Conservation (phyloP, 2,888 invertebrate species). For the Petrolisthes manimaculis region DNA sequence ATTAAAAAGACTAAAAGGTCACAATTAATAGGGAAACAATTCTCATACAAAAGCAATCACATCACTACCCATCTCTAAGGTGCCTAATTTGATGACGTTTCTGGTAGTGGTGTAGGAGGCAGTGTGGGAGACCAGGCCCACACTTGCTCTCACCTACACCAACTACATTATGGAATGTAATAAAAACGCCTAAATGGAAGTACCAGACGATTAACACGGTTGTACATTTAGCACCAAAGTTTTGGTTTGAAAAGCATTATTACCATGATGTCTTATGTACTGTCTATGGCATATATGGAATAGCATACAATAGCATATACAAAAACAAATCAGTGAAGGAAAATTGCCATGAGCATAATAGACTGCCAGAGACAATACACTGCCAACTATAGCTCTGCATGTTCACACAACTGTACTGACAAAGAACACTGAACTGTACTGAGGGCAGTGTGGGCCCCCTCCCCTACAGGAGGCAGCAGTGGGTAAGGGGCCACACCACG, state of each 20-base stretch:
- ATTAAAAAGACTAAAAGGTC: slow-evolving; percentile 59
- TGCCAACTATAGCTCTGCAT: slow-evolving; percentile 59
- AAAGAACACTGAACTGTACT: slow-evolving; percentile 62
- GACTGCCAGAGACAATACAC: slow-evolving; percentile 61
- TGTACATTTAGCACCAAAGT: slow-evolving; percentile 65
- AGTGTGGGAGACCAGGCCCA: slow-evolving; percentile 8
- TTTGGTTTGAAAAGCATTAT: slow-evolving; percentile 64
- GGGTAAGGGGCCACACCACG: slow-evolving; percentile 39
- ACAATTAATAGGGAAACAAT: slow-evolving; percentile 62
- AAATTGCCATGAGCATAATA: slow-evolving; percentile 56
- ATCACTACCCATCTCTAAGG: slow-evolving; percentile 63
- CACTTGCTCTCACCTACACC: slow-evolving; percentile 43
- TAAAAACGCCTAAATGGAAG: slow-evolving; percentile 63
- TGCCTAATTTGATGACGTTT: slow-evolving; percentile 59
- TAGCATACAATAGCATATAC: slow-evolving; percentile 59
- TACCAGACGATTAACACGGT: slow-evolving; percentile 62
- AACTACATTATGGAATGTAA: slow-evolving; percentile 57
- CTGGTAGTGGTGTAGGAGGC: slow-evolving; percentile 52
- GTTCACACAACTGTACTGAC: slow-evolving; percentile 62
- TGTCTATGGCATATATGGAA: slow-evolving; percentile 59
- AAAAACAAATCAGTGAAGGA: slow-evolving; percentile 54
- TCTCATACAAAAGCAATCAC: slow-evolving; percentile 61
- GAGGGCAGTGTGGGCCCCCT: slow-evolving; percentile 39
- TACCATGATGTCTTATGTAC: slow-evolving; percentile 62
- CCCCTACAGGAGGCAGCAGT: slow-evolving; percentile 26